Evolutionary conservation across 2,113 vertebrate genomes (phyloP).

Genomic region (Oreochromis niloticus): DNA sequence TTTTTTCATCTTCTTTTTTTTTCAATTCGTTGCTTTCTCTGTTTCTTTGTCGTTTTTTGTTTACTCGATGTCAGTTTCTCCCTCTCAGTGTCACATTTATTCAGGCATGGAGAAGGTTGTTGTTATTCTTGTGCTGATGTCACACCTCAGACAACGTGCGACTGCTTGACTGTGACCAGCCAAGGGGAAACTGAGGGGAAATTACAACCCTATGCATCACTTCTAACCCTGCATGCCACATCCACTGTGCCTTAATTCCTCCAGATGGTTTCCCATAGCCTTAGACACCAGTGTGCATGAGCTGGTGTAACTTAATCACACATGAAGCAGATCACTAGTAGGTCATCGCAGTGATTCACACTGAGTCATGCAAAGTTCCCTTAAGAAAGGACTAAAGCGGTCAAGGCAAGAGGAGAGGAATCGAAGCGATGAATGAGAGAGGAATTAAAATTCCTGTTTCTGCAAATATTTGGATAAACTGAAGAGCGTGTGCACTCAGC

Average conservation of each 20-base stretch:
- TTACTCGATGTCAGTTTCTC: background rate
- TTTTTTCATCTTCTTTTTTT: background rate
- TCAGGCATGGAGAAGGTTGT: background rate
- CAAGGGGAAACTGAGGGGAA: background rate
- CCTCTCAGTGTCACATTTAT: background rate
- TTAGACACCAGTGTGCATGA: background rate
- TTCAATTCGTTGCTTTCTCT: background rate
- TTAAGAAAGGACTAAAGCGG: background rate
- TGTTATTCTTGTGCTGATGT: constrained; percentile 7
- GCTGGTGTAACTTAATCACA: background rate
- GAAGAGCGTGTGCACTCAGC: background rate
- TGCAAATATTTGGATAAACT: constrained; percentile 48
- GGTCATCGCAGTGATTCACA: background rate
- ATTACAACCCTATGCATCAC: background rate
- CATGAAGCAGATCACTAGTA: background rate
- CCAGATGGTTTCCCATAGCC: constrained; percentile 1
- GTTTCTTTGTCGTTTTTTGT: background rate
- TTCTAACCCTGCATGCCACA: background rate
- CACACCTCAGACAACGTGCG: background rate
- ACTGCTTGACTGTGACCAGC: constrained; percentile 13
- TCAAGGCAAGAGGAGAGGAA: background rate
- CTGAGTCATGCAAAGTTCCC: background rate
- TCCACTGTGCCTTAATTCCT: background rate
- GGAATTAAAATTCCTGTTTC: background rate
- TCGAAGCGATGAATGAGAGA: background rate